Evolutionary conservation across 2,797 vertebrate genomes (phyloP), one percentile per base, ranked within the genome.

Genomic region (Anas acuta): DNA sequence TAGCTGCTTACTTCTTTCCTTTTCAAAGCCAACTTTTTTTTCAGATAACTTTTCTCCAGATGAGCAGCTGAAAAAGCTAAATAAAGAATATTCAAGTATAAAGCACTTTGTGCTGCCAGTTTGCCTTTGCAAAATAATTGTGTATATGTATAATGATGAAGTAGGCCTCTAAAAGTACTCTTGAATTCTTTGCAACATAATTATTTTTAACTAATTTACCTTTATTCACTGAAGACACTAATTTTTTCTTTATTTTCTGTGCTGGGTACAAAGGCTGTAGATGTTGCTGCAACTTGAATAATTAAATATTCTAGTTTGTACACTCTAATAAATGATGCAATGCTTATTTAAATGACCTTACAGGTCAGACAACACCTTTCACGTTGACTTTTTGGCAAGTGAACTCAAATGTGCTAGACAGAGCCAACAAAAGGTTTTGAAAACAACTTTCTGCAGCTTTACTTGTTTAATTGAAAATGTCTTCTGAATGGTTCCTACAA

Each of bases 331-430:
- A 82, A 84, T 61, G n/a, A 53, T 87, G 56, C 35, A 62, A n/a
- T 81, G 16, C 80, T 87, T 85, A 76, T 67, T 81, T 84, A 91
- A 86, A 89, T 89, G 54, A 90, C 21, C 43, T 82, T 89, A 53
- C 32, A 58, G 51, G 64, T 90, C 90, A 94, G 32, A 72, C 1
- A 0, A 77, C 41, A 64, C 26, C 54, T 92, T 94, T 90, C 66
- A 53, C 19, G 33, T 82, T 61, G 54, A 67, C n/a, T 85, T 91
- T 51, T 56, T 56, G 61, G 76, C 32, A 80, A 57, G 11, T 65
- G 30, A 91, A 54, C 35, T 80, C 35, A 41, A 66, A 66, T 41
- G 2, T 69, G 21, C 32, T 70, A 45, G 23, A 28, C 11, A 86
- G 21, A 82, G 8, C 6, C 58, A 84, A 35, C 14, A 86, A 92